Conservation (phyloP, 2,888 invertebrate species). For the Oligia strigilis region DNA sequence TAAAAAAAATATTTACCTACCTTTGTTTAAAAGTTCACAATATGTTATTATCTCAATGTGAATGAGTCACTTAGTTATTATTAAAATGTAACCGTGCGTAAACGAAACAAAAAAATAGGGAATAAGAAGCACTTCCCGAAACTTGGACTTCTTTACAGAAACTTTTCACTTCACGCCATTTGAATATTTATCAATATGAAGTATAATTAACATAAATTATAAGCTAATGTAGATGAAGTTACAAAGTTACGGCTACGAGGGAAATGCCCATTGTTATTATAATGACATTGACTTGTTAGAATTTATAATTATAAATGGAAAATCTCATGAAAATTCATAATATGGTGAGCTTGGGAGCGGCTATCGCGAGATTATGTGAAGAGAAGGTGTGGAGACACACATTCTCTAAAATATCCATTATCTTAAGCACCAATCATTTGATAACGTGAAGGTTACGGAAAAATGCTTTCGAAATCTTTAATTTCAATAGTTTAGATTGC, state of each 20-base stretch:
- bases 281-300: slow-evolving; percentile 47
- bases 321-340: slow-evolving; percentile 39
- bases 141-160: slow-evolving; percentile 32
- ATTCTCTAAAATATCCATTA: background rate
- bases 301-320: slow-evolving; percentile 40
- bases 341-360: background rate
- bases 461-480: background rate
- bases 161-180: slow-evolving; percentile 41
- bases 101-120: slow-evolving; percentile 39
- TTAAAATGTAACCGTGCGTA: slow-evolving; percentile 3
- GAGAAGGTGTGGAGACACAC: no score
- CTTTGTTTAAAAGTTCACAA: background rate
- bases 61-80: background rate
- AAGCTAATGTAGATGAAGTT: slow-evolving; percentile 45
- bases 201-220: slow-evolving; percentile 58
- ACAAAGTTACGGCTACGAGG: slow-evolving; percentile 32
- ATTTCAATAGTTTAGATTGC: background rate
- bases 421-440: background rate
- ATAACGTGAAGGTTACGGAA: background rate
- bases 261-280: slow-evolving; percentile 46
- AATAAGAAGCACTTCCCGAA: slow-evolving; percentile 38
- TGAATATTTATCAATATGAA: slow-evolving; percentile 59
- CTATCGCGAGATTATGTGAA: background rate
- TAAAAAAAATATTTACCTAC: background rate
- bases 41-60: background rate